Conservation (phyloP, 2,113 vertebrate genomes). For the Sula dactylatra region DNA sequence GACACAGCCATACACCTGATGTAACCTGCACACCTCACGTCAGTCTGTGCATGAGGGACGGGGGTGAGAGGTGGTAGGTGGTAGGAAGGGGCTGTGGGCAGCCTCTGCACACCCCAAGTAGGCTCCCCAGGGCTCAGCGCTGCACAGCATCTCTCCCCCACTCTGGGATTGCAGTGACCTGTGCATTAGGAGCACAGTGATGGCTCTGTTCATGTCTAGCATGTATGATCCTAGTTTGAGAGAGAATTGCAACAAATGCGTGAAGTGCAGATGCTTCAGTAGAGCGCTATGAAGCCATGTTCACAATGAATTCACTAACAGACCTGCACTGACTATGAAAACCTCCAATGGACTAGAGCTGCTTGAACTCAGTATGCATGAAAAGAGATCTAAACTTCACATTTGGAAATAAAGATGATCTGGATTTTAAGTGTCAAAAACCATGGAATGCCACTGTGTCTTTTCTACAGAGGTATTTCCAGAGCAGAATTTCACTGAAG, state of each 20-base stretch:
- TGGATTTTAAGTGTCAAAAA: not conserved
- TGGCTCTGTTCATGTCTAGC: not conserved
- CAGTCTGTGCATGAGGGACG: no score
- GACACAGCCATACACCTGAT: not conserved
- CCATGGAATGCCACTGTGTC: not conserved
- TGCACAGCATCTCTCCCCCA: not conserved
- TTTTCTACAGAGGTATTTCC: not conserved
- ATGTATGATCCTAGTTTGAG: not conserved
- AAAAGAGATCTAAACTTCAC: not conserved
- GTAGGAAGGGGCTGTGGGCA: not conserved
- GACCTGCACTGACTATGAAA: not conserved
- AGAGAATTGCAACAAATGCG: not conserved
- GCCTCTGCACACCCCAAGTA: not conserved
- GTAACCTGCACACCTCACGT: not conserved
- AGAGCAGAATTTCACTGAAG: not conserved
- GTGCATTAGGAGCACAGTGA: not conserved
- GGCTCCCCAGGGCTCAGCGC: no score
- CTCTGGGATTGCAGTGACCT: not conserved
- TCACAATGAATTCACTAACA: not conserved
- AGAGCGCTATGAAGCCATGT: not conserved
- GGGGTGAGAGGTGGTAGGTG: not conserved
- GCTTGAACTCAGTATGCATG: not conserved
- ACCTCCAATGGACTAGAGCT: not conserved
- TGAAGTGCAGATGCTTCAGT: not conserved
- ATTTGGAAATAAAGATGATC: not conserved